These are phyloP conservation scores for Flexamia atlantica DNA, from an alignment of 2,888 invertebrate species.

Conservation along the genomic window DNA sequence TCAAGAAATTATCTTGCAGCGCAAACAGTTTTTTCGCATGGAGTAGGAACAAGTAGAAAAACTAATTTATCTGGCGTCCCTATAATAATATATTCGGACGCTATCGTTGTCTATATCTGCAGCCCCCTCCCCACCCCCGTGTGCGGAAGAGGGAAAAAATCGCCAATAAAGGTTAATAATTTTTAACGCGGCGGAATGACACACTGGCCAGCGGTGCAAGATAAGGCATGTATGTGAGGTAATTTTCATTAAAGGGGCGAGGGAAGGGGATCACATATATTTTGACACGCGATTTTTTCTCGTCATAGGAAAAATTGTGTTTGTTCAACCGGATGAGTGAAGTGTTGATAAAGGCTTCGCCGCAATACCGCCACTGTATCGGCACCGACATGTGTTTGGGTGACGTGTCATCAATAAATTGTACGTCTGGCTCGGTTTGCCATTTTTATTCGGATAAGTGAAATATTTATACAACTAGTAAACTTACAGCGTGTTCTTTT, in stretches of 20 bases:
- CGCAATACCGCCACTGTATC: neutral
- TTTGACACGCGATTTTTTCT: constrained; percentile 59
- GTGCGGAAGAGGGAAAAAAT: constrained; percentile 55
- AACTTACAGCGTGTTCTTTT: too few relatives aligned
- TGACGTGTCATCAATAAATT: too few relatives aligned
- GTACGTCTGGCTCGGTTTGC: too few relatives aligned
- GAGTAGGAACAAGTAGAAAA: constrained; percentile 20
- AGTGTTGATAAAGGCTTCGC: constrained; percentile 38
- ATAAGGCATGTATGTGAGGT: constrained; percentile 65
- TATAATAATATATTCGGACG: constrained; percentile 42
- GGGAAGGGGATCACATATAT: constrained; percentile 59
- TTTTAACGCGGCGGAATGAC: constrained; percentile 61
- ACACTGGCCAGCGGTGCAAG: constrained; percentile 55
- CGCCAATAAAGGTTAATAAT: constrained; percentile 65
- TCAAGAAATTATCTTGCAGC: constrained; percentile 49
- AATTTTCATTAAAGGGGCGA: constrained; percentile 62
- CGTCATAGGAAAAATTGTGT: constrained; percentile 64
- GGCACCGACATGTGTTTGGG: too few relatives aligned
- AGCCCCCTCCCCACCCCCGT: neutral
- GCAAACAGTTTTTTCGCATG: constrained; percentile 41
- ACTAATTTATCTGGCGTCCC: constrained; percentile 50
- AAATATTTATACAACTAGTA: too few relatives aligned
- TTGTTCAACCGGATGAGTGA: constrained; percentile 60
- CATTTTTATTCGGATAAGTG: too few relatives aligned
- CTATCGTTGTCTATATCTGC: constrained; percentile 47